Base-by-base conservation (phyloP, 1,140 invertebrate genomes). In the Phymastichus coffea region DNA sequence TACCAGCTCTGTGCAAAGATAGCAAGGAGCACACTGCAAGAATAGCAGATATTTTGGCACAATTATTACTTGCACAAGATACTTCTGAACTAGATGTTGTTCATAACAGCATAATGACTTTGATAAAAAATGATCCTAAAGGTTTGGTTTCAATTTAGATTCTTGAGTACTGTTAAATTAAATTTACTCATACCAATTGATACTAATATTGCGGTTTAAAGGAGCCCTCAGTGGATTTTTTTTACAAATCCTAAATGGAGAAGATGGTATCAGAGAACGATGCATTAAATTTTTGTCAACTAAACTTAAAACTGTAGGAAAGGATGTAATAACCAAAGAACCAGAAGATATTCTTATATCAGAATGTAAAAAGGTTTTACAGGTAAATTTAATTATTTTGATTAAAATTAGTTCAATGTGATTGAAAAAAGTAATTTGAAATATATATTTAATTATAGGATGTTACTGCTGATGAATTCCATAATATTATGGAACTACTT, bases 381-480 rank as follows among this genome's bases (percentile, higher is more conserved):
- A 88, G 82, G 88, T 90, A 78, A 65, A 59, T 26, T 40, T 26
- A 30, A 22, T 2, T 37, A 22, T 23, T 53, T 43, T 49, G 41
- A 58, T 55, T 49, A 17, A 58, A 49, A 57, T n/a, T 28, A 19
- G 10, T 28, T 37, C 20, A 46, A n/a, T n/a, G n/a, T n/a, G n/a
- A n/a, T n/a, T n/a, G n/a, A n/a, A n/a, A n/a, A n/a, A n/a, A n/a
- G n/a, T n/a, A 43, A 44, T 28, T 52, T 48, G 43, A 25, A 54
- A 12, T 35, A 49, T n/a, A 53, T 41, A 30, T 53, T 54, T 23
- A 15, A 38, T 72, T 76, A 2, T 66, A 93, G 88, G 91, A 94
- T 83, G 89, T 94, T 10, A 93, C 90, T 35, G 91, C 92, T 47
- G 92, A 95, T 66, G 95, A 98, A 79, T 97, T 97, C 80, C 87